Evolutionary conservation across 1,140 invertebrate genomes (phyloP), one percentile per base, ranked within the genome.

Genomic region (Maniola jurtina): DNA sequence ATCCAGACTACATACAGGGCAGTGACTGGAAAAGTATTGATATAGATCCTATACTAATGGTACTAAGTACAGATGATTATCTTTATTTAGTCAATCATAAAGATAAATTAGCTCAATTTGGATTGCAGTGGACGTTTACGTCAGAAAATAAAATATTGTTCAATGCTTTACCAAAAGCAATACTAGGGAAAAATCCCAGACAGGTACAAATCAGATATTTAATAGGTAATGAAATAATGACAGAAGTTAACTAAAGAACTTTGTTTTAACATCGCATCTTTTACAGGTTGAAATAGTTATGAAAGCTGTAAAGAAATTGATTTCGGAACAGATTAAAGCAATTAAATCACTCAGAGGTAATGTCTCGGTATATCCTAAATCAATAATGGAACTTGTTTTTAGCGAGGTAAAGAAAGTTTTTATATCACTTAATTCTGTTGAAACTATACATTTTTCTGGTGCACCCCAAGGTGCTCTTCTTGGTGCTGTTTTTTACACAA

Each of bases 351-450:
- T 82, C 34, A 76, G 71, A 61, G 87, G 87, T 0, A 86, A 83
- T 63, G 61, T 84, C 10, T 77, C 78, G 10, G 55, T 82, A 9
- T 84, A 85, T 70, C 87, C 87, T n/a, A 82, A 82, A 66, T 76
- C 83, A 34, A 87, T 88, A 10, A 88, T 89, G 85, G 78, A 87
- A 64, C 77, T 88, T 50, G 78, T 89, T 36, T 87, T 80, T 67
- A 86, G 84, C 63, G 87, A 89, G 76, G 87, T 87, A 76, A 74
- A 64, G 25, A 60, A 16, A 34, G 33, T 34, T 61, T 25, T 25
- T 25, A 25, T 4, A 25, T 25, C 25, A 25, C 25, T 1, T 25
- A 4, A 2, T 25, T 25, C 25, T 25, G 25, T 25, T 25, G 25
- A 25, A 25, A 25, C 25, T 25, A 4, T n/a, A n/a, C n/a, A n/a